Base-by-base conservation (phyloP, 2,797 vertebrate genomes). In the Coranthus polyacanthus region DNA sequence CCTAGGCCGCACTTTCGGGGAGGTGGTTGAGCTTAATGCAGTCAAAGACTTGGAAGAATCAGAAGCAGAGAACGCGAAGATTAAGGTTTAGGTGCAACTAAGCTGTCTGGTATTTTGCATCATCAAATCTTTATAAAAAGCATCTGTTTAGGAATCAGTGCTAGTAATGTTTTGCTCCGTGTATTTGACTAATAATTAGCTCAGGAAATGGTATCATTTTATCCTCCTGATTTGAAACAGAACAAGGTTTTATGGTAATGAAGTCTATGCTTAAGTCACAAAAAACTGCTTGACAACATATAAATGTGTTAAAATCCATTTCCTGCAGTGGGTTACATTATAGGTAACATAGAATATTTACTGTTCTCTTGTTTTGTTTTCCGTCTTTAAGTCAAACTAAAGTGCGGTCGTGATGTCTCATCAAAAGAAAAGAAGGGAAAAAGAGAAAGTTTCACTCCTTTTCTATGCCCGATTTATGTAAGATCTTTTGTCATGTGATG, bases 131-230 rank as follows among this genome's bases (percentile, higher is more conserved):
- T 81, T 37, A 85, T 54, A 44, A 44, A 65, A 81, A 79, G 81
- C 82, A 82, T 66, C 62, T 87, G 83, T 79, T 78, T 24, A 58
- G 72, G 43, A 78, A 58, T 16, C 16, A 2, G 21, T 15, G 26
- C 11, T 13, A 50, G 9, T 66, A 20, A 3, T 17, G 44, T 45
- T 78, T 70, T 59, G 39, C 53, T 68, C 39, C 22, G 20, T 51
- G 24, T 5, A 52, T 22, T 5, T 49, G 51, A 72, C 16, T 68
- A 42, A 44, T 36, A n/a, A 49, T 49, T n/a, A 41, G 13, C 4
- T 68, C 37, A 20, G 38, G 26, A 42, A 16, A 16, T 10, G 51
- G 1, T 22, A 10, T 21, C 21, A 20, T 49, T 61, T 42, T 43
- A 4, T 9, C n/a, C n/a, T n/a, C n/a, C 11, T 51, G 12, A 42